Conservation (phyloP, 2,113 vertebrate species). For the Oreotragus oreotragus region DNA sequence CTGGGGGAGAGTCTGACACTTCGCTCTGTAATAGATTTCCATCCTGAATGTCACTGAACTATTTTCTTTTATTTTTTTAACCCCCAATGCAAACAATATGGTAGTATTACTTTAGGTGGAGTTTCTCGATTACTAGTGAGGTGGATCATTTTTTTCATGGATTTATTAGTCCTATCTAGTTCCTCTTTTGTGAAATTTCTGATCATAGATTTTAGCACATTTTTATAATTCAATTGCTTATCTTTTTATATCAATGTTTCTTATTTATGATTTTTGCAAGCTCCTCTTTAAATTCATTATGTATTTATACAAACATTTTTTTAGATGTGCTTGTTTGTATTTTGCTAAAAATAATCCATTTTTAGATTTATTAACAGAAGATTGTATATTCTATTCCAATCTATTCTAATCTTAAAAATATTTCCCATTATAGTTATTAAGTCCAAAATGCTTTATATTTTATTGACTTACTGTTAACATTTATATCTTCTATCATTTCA, state of each 20-base stretch:
- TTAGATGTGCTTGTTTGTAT: not conserved
- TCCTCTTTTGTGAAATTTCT: not conserved
- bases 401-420: not conserved
- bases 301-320: not conserved
- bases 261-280: not conserved
- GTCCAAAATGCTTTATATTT: not conserved
- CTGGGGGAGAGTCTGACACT: not conserved
- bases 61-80: not conserved
- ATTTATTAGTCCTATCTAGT: not conserved
- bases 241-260: not conserved
- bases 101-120: not conserved
- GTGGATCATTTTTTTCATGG: not conserved
- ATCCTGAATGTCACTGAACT: not conserved
- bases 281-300: not conserved
- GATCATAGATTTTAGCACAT: not conserved
- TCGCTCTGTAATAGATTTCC: not conserved
- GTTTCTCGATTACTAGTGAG: not conserved
- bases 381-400: not conserved
- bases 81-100: not conserved
- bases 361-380: not conserved
- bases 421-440: not conserved
- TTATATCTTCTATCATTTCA: not conserved
- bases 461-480: not conserved
- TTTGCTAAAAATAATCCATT: not conserved
- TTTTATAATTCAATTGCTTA: not conserved